phyloP scores from a whole-genome alignment of 2,113 vertebrate genomes.

The Petroica traversi region DNA sequence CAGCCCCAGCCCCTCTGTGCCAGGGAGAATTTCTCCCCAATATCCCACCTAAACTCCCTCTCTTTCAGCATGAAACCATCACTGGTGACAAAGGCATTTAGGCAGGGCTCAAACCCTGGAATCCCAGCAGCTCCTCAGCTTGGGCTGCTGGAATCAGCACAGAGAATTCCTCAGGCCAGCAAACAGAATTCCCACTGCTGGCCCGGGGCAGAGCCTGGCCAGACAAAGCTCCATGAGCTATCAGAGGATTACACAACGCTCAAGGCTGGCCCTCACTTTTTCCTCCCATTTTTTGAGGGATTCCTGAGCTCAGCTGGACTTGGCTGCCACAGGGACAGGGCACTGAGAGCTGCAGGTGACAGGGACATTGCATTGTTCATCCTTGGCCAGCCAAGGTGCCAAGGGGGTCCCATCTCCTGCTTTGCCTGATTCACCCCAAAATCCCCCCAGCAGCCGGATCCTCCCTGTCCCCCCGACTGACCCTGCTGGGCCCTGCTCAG shows the following conservation, averaged over 20 bases:
- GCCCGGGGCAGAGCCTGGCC: not conserved
- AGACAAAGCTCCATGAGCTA: not conserved
- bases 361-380: not conserved
- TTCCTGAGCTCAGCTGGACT: not conserved
- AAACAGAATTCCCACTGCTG: not conserved
- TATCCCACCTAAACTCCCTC: not conserved
- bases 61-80: not conserved
- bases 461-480: not conserved
- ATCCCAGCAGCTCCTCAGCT: not conserved
- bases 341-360: not conserved
- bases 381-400: not conserved
- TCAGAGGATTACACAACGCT: not conserved
- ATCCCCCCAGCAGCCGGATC: not conserved
- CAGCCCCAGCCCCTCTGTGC: not conserved
- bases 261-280: not conserved
- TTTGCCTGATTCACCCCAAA: slow-evolving; percentile 13
- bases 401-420: slow-evolving; percentile 9
- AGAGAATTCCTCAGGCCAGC: not conserved
- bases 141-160: not conserved
- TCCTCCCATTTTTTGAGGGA: not conserved
- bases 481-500: not conserved
- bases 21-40: not conserved
- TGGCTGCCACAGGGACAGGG: not conserved
- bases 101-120: not conserved
- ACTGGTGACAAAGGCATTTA: not conserved